Percentiles rank a stretch among this genome's conserved stretches.
Evolutionary conservation across 1,140 invertebrate species (phyloP).

Genomic region (Drosophila guanche): DNA sequence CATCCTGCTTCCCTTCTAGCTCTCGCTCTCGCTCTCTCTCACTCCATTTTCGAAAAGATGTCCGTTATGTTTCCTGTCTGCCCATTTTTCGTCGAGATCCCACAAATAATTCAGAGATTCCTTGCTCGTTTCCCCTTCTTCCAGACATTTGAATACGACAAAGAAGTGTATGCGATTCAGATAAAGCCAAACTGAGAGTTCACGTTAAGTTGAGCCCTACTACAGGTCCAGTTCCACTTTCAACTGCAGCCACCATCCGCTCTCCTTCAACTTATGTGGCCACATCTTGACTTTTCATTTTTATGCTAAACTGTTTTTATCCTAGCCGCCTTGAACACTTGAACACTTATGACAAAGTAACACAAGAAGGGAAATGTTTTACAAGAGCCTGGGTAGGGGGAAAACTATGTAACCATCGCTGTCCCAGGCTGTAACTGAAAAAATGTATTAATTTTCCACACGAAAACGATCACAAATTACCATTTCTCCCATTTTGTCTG

Average conservation of each 20-base stretch:
- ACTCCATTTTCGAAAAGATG: constrained; percentile 65
- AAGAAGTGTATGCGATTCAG: constrained; percentile 69
- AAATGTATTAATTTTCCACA: too few species aligned
- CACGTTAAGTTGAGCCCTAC: constrained; percentile 38
- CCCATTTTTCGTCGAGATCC: constrained; percentile 29
- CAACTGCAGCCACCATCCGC: not conserved
- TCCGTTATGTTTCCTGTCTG: constrained; percentile 63
- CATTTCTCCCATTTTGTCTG: too few species aligned
- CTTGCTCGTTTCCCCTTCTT: constrained; percentile 39
- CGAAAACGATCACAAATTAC: too few species aligned
- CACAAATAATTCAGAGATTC: constrained; percentile 15
- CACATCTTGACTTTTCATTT: constrained; percentile 61
- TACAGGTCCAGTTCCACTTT: constrained; percentile 37
- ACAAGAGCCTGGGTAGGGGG: too few species aligned
- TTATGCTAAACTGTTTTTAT: constrained; percentile 74
- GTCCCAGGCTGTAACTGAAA: too few species aligned
- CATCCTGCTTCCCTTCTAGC: constrained; percentile 41
- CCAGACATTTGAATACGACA: constrained; percentile 71
- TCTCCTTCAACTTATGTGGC: constrained; percentile 21
- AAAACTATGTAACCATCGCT: too few species aligned
- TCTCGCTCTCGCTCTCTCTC: not conserved
- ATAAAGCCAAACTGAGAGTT: constrained; percentile 61
- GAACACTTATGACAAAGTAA: too few species aligned
- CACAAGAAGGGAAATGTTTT: too few species aligned
- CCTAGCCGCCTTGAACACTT: too few species aligned